Evolutionary conservation across 1,140 invertebrate genomes (phyloP).

Genomic region (Lepidurus arcticus): DNA sequence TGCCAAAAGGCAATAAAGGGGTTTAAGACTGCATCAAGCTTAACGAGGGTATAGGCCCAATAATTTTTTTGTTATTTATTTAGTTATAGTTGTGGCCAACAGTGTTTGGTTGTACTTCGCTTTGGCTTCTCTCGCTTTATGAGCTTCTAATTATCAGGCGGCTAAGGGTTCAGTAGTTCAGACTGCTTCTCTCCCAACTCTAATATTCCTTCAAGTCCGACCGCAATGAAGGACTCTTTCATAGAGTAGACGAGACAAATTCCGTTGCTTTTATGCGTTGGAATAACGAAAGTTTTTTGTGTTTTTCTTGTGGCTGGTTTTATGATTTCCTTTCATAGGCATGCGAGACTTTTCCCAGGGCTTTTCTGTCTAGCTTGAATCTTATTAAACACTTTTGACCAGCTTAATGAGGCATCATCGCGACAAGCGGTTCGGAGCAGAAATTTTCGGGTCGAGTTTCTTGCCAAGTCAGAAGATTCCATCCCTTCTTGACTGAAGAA

Average conservation of each 20-base stretch:
- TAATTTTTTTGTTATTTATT: neutral
- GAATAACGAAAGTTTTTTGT: neutral
- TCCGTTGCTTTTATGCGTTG: neutral
- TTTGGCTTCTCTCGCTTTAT: neutral
- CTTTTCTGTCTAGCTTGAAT: neutral
- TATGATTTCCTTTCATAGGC: neutral
- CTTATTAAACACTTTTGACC: slow-evolving; percentile 11
- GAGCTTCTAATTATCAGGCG: slow-evolving; percentile 15
- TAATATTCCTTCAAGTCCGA: neutral
- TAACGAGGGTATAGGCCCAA: neutral
- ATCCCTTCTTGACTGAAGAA: neutral
- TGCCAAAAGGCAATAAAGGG: neutral
- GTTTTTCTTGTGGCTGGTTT: neutral
- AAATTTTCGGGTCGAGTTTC: neutral
- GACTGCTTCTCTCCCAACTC: neutral
- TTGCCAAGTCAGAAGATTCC: neutral
- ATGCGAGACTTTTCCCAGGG: neutral
- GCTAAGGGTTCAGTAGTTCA: neutral
- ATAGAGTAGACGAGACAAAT: neutral
- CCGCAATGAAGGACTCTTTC: slow-evolving; percentile 17
- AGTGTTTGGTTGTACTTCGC: neutral
- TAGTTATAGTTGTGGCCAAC: neutral
- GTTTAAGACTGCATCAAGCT: neutral
- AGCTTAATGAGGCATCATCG: slow-evolving; percentile 21
- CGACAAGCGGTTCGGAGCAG: slow-evolving; percentile 10